Evolutionary conservation across 2,888 invertebrate genomes (phyloP).

Genomic region (Pediacus dermestoides): DNA sequence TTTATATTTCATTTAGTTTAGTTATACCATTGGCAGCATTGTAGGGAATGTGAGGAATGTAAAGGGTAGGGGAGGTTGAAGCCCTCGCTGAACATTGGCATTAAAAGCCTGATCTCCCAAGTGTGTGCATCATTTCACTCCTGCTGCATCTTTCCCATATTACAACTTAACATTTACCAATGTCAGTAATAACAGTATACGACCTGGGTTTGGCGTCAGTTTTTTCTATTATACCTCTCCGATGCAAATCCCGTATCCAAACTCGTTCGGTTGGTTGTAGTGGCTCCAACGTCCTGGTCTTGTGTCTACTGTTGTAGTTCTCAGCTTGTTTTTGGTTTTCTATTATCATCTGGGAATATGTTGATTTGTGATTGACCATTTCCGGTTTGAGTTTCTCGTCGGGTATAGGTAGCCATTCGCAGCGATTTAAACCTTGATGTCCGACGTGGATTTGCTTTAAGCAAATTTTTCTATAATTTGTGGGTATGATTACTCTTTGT

Average conservation of each 20-base stretch:
- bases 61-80: too few relatives aligned
- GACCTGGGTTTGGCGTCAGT: neutral
- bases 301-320: slow-evolving; percentile 1
- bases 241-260: neutral
- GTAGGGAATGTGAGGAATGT: too few relatives aligned
- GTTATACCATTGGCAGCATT: too few relatives aligned
- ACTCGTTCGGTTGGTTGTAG: neutral
- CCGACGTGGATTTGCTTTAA: slow-evolving; percentile 7
- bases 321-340: neutral
- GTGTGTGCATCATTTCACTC: too few relatives aligned
- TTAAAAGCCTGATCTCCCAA: too few relatives aligned
- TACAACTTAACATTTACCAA: too few relatives aligned
- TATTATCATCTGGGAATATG: neutral
- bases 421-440: slow-evolving; percentile 8
- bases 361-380: neutral
- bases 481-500: slow-evolving; percentile 7
- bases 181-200: too few relatives aligned
- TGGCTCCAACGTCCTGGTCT: neutral
- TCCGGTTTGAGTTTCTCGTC: neutral
- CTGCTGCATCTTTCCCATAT: too few relatives aligned
- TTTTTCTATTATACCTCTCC: neutral
- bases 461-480: neutral
- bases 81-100: too few relatives aligned
- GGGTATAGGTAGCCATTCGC: neutral
- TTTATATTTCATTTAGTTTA: too few relatives aligned